Evolutionary conservation across 2,888 invertebrate genomes (phyloP).

Genomic region (Clunio marinus): DNA sequence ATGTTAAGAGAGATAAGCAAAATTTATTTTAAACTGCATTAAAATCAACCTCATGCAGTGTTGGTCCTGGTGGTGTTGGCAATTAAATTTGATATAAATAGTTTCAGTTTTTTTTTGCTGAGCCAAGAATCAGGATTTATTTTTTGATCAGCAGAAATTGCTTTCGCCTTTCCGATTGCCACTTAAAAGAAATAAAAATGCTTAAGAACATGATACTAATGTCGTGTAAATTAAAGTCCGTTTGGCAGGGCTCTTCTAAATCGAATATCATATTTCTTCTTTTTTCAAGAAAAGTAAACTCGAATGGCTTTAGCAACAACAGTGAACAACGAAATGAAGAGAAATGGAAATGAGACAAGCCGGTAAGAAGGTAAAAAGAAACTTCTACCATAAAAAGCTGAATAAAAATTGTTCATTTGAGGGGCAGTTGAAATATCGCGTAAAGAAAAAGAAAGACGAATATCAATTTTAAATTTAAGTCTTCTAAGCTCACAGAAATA

Average conservation of each 20-base stretch:
- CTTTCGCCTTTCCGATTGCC: background rate
- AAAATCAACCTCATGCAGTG: no score
- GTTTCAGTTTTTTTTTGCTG: no score
- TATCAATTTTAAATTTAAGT: background rate
- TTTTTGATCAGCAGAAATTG: background rate
- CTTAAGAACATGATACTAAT: background rate
- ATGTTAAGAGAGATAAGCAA: no score
- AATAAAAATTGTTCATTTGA: constrained; percentile 23
- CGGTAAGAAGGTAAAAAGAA: background rate
- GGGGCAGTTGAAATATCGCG: constrained; percentile 29
- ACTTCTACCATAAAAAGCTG: constrained; percentile 10
- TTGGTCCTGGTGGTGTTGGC: no score
- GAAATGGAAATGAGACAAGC: background rate
- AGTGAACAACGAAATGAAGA: constrained; percentile 12
- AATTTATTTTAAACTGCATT: no score
- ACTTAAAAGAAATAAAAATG: background rate
- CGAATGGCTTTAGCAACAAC: constrained; percentile 12
- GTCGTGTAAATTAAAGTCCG: constrained; percentile 19
- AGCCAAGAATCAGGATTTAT: no score
- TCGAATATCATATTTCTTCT: constrained; percentile 15
- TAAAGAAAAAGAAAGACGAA: constrained; percentile 8
- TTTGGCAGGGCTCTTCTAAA: background rate
- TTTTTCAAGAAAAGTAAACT: background rate
- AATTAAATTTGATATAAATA: no score
- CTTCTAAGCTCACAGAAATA: background rate